Percentiles rank a stretch among this genome's conserved stretches.
phyloP scores from a whole-genome alignment of 2,113 vertebrate genomes.

The Cariama cristata region DNA sequence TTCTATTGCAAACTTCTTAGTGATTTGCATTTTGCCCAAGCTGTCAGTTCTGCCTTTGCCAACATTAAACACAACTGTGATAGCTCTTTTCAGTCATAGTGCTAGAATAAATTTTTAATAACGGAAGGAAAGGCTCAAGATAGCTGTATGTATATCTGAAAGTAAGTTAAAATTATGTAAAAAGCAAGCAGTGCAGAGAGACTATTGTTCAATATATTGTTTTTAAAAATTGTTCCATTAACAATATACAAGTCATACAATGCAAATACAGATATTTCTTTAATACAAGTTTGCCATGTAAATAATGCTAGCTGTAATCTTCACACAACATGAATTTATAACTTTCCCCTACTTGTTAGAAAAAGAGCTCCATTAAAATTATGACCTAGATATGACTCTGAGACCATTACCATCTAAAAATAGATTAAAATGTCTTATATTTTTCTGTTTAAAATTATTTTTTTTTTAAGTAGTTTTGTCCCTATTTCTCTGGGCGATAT shows the following conservation, averaged over 20 bases:
- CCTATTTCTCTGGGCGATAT: not conserved
- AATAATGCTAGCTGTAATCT: not conserved
- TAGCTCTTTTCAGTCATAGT: slow-evolving; percentile 18
- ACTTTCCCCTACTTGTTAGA: not conserved
- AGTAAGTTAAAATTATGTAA: not conserved
- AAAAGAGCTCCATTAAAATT: not conserved
- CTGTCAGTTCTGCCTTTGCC: slow-evolving; percentile 63
- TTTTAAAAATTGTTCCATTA: not conserved
- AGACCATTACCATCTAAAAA: not conserved
- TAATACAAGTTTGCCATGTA: not conserved
- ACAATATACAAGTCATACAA: not conserved
- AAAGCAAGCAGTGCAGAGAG: not conserved
- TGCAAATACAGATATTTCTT: not conserved
- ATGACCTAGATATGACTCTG: not conserved
- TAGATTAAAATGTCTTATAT: not conserved
- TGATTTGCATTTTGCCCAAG: slow-evolving; percentile 69
- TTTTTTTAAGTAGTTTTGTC: not conserved
- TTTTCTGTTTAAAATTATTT: not conserved
- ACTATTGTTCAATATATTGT: not conserved
- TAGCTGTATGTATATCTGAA: not conserved
- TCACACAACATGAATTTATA: not conserved
- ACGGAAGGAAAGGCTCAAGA: not conserved
- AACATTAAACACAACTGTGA: slow-evolving; percentile 42
- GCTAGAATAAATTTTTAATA: slow-evolving; percentile 14
- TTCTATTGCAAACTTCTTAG: slow-evolving; percentile 50